Conservation (phyloP, 2,797 vertebrate species). For the Centropyge bicolor region DNA sequence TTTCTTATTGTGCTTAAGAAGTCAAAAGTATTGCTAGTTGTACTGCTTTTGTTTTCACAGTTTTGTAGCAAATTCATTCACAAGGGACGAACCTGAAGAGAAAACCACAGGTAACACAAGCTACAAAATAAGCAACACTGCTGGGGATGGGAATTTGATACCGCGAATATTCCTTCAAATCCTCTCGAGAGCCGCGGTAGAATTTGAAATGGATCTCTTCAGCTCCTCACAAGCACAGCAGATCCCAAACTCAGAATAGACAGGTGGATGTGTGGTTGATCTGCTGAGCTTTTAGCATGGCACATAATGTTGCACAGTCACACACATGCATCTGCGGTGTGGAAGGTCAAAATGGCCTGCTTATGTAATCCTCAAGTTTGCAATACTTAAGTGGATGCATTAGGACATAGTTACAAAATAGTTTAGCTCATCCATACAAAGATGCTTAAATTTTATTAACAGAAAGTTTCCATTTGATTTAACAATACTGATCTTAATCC, state of each 20-base stretch:
- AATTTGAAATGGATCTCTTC: conserved; percentile 40
- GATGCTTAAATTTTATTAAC: neutral
- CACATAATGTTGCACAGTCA: neutral
- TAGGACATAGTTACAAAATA: neutral
- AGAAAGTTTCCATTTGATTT: neutral
- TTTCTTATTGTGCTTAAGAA: neutral
- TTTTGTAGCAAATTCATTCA: neutral
- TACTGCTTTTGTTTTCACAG: neutral
- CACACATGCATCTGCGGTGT: neutral
- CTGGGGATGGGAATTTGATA: neutral
- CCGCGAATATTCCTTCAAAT: conserved; percentile 8
- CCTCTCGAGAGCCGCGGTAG: neutral
- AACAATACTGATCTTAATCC: neutral
- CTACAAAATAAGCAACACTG: neutral
- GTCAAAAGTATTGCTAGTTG: neutral
- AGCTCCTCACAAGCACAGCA: neutral
- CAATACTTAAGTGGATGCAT: neutral
- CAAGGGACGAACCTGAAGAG: conserved; percentile 6
- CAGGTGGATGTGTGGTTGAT: conserved; percentile 10
- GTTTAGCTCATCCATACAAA: neutral
- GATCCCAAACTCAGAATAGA: neutral
- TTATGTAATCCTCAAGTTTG: conserved; percentile 11
- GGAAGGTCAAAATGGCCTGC: neutral
- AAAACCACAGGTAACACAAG: conserved; percentile 1
- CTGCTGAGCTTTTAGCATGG: conserved; percentile 2